Base-by-base conservation (phyloP, 2,888 invertebrate species). In the Tetheella fluctuosa region DNA sequence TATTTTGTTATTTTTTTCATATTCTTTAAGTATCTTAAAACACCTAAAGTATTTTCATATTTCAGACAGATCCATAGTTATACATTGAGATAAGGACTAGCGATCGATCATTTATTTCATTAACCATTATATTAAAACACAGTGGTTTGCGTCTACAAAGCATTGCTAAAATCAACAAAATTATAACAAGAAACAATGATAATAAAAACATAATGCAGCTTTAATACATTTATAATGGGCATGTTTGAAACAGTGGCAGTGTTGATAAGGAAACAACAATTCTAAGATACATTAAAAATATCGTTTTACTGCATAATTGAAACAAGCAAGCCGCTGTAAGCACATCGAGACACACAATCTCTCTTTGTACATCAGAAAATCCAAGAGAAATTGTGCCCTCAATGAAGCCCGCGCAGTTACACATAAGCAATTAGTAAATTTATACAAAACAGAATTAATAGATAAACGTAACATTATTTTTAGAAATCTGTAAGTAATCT, bases 21-120 rank as follows among this genome's bases (percentile, higher is more conserved):
- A 78, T 68, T 73, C 70, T 78, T 84, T 85, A 84, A 84, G 83
- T 85, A 87, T 84, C 84, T 87, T 89, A 88, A 85, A 86, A 89
- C 87, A 83, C 75, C 83, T 86, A 86, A 77, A 69, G 77, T 74
- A 78, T 77, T 74, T 20, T 20, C 20, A 48, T 61, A 69, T 73
- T 54, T 72, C 64, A 64, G 91, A 91, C 92, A 92, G 91, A 91
- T 91, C 89, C 81, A 90, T 88, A 85, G 79, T 85, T 84, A 78
- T 77, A 88, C 78, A 83, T 55, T 84, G 85, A 88, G 85, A 84
- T 81, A 86, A 70, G 82, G 89, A 91, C 92, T 91, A 91, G 91
- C 90, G 85, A 85, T 74, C 77, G 78, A 80, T 74, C 67, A 75
- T 78, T 74, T 81, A 78, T 72, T 67, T 67, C 69, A 71, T 67